phyloP scores from a whole-genome alignment of 2,797 vertebrate species.

The Gymnodraco acuticeps region DNA sequence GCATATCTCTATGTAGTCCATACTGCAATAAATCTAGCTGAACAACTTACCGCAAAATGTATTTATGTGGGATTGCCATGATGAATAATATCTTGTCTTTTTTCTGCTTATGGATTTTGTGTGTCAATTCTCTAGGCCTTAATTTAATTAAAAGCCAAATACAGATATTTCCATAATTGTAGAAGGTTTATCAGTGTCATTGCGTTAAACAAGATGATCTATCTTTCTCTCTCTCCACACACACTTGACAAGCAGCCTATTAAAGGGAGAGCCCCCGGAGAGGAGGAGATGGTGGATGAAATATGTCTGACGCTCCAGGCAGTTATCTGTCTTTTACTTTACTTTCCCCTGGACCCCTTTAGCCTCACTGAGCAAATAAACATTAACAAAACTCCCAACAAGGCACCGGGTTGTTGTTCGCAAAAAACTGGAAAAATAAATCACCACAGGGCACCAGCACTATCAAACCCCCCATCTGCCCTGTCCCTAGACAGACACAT shows the following conservation, averaged over 20 bases:
- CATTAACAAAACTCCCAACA: conserved; percentile 20
- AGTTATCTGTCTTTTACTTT: conserved; percentile 47
- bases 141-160: background rate
- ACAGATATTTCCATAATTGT: background rate
- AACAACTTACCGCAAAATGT: too few species aligned
- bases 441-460: conserved; percentile 36
- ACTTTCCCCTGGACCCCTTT: conserved; percentile 33
- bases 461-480: conserved; percentile 41
- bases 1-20: too few species aligned
- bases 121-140: too few species aligned
- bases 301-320: conserved; percentile 57
- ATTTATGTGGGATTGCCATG: too few species aligned
- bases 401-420: conserved; percentile 22
- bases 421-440: conserved; percentile 53
- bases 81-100: too few species aligned
- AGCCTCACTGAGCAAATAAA: conserved; percentile 53
- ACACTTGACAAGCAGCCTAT: conserved; percentile 29
- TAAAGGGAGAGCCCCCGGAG: conserved; percentile 47
- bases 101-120: too few species aligned
- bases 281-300: conserved; percentile 48
- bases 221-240: conserved; percentile 2
- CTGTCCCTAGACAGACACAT: conserved; percentile 51
- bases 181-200: background rate
- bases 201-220: background rate
- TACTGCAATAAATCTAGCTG: too few species aligned